A percentile compares a stretch with the other conserved stretches of the same genome.
Evolutionary conservation across 2,797 vertebrate genomes (phyloP).

Genomic region (Scleropages formosus): DNA sequence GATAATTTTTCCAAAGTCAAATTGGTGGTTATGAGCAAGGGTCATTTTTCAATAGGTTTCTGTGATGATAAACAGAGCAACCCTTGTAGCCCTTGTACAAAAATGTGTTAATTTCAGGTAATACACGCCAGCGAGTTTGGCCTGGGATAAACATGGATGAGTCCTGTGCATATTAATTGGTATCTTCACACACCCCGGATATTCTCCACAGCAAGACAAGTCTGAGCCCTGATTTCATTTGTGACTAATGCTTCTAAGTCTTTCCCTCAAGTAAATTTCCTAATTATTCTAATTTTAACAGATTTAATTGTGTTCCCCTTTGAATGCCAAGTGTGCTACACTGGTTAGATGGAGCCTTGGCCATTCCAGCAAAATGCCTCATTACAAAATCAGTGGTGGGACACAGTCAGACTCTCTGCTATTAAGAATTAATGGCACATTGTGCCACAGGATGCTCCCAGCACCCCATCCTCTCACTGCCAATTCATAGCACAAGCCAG

Average conservation of each 20-base stretch:
- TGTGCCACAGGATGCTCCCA: constrained; percentile 1
- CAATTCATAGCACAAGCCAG: neutral
- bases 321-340: constrained; percentile 3
- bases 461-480: neutral
- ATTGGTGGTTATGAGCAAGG: neutral
- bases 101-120: constrained; percentile 1
- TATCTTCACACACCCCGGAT: neutral
- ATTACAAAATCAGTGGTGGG: constrained; percentile 27
- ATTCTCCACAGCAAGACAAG: constrained; percentile 12
- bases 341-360: constrained; percentile 4
- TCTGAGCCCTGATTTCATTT: neutral
- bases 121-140: neutral
- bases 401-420: constrained; percentile 22
- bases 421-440: constrained; percentile 15
- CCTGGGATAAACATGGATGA: neutral
- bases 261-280: constrained; percentile 14
- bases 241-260: constrained; percentile 19
- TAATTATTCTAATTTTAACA: constrained; percentile 22
- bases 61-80: neutral
- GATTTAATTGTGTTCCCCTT: constrained; percentile 19
- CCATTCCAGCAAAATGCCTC: constrained; percentile 15
- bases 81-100: neutral
- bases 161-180: neutral
- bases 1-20: neutral
- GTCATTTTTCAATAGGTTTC: constrained; percentile 10